Conservation (phyloP, 2,797 vertebrate genomes). For the Siniperca obscura region DNA sequence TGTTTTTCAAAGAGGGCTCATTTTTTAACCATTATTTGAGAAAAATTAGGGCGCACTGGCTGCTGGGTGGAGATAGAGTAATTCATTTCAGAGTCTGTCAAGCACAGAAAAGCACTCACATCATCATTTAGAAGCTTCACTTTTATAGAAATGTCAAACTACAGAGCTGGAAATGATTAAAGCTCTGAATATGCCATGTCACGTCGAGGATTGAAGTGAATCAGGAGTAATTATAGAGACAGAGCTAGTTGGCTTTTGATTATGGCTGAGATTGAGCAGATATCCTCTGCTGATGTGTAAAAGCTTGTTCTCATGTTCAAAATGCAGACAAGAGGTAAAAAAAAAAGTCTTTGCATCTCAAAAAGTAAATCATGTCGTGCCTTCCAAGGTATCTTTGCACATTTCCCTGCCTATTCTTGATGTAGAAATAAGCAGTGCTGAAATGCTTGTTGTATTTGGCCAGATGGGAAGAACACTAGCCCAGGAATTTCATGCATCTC, state of each 20-base stretch:
- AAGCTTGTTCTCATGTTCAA: slow-evolving; percentile 49
- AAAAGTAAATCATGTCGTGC: slow-evolving; percentile 29
- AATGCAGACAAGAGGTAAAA: slow-evolving; percentile 32
- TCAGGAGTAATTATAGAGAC: slow-evolving; percentile 70
- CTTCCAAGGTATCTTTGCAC: slow-evolving; percentile 64
- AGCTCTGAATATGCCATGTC: slow-evolving; percentile 60
- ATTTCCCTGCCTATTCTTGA: slow-evolving; percentile 56
- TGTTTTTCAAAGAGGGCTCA: slow-evolving; percentile 47
- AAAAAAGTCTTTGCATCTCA: slow-evolving; percentile 19
- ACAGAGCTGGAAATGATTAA: slow-evolving; percentile 80
- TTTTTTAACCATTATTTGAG: slow-evolving; percentile 64
- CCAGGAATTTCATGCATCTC: slow-evolving; percentile 81
- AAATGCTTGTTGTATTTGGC: slow-evolving; percentile 80
- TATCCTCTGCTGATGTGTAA: slow-evolving; percentile 46
- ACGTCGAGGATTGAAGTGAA: slow-evolving; percentile 64
- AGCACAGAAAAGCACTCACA: slow-evolving; percentile 74
- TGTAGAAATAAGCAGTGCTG: slow-evolving; percentile 69
- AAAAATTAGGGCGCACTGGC: slow-evolving; percentile 54
- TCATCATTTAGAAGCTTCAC: slow-evolving; percentile 76
- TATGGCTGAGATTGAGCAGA: slow-evolving; percentile 55
- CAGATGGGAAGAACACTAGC: slow-evolving; percentile 71
- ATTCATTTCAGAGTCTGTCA: slow-evolving; percentile 79
- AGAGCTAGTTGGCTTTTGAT: slow-evolving; percentile 60
- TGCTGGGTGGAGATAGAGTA: slow-evolving; percentile 69
- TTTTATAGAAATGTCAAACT: slow-evolving; percentile 81